Conservation (phyloP, 2,888 invertebrate genomes). For the Amphipyra berbera region DNA sequence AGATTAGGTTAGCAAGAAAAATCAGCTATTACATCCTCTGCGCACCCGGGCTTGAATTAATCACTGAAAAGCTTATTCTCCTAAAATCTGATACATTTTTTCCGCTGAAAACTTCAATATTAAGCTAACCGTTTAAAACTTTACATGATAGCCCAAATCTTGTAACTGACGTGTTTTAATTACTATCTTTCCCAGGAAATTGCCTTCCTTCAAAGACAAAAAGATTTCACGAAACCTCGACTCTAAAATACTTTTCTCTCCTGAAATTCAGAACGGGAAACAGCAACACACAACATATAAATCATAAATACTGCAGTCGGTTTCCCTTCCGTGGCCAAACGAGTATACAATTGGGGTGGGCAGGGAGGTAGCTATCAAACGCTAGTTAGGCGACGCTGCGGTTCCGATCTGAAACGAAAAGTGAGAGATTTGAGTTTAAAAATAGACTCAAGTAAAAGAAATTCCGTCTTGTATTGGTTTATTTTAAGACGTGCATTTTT, state of each 20-base stretch:
- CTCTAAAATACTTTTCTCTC: not conserved
- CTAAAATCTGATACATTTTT: no score
- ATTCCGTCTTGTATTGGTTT: constrained; percentile 5
- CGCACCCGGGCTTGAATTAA: no score
- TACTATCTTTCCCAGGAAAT: no score
- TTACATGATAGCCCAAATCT: no score
- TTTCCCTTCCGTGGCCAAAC: constrained; percentile 45
- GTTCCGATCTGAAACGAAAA: constrained; percentile 46
- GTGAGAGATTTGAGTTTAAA: constrained; percentile 47
- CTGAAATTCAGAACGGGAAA: constrained; percentile 28
- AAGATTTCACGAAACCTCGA: no score
- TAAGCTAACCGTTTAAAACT: no score
- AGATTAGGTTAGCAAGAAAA: no score
- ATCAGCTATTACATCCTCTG: no score
- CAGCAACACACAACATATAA: constrained; percentile 41
- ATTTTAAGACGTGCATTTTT: constrained; percentile 2
- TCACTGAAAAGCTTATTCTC: no score
- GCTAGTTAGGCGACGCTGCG: constrained; percentile 41
- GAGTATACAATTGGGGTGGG: constrained; percentile 49
- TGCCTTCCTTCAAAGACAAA: no score
- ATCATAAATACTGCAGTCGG: constrained; percentile 52
- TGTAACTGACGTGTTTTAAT: no score
- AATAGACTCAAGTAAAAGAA: constrained; percentile 41
- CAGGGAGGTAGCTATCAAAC: constrained; percentile 50
- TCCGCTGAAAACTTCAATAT: no score